phyloP scores from a whole-genome alignment of 2,113 vertebrate species.

The Mormyrus iriodes region DNA sequence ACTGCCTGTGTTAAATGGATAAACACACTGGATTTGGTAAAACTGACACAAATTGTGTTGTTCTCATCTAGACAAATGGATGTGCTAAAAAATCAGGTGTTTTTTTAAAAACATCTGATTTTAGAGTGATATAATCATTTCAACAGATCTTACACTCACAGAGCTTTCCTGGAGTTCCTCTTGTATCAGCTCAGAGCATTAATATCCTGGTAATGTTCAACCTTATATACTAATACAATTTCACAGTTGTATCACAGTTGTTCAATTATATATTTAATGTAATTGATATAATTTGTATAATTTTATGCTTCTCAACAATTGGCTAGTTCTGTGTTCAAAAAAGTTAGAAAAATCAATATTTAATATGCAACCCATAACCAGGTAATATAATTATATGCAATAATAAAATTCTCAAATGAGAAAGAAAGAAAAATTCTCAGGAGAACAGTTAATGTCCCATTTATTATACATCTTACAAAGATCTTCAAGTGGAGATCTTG shows the following conservation, averaged over 20 bases:
- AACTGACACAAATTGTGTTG: background rate
- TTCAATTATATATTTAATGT: background rate
- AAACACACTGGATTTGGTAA: background rate
- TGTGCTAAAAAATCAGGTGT: background rate
- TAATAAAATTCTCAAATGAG: background rate
- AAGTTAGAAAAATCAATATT: background rate
- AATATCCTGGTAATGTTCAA: background rate
- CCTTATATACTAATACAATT: background rate
- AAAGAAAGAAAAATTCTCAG: background rate
- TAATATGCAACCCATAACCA: background rate
- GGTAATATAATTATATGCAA: background rate
- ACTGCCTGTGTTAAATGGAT: background rate
- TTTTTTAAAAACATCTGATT: background rate
- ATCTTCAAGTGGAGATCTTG: background rate
- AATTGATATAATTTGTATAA: background rate
- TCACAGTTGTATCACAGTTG: background rate
- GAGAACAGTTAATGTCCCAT: background rate
- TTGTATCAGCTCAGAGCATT: too few species aligned
- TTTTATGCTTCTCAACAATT: background rate
- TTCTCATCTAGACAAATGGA: background rate
- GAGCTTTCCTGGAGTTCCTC: background rate
- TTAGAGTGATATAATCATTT: background rate
- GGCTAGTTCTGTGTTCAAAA: background rate
- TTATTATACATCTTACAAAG: background rate
- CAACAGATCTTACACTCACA: background rate